Evolutionary conservation across 1,140 invertebrate genomes (phyloP), one percentile per base, ranked within the genome.

Genomic region (Hyphantria cunea): DNA sequence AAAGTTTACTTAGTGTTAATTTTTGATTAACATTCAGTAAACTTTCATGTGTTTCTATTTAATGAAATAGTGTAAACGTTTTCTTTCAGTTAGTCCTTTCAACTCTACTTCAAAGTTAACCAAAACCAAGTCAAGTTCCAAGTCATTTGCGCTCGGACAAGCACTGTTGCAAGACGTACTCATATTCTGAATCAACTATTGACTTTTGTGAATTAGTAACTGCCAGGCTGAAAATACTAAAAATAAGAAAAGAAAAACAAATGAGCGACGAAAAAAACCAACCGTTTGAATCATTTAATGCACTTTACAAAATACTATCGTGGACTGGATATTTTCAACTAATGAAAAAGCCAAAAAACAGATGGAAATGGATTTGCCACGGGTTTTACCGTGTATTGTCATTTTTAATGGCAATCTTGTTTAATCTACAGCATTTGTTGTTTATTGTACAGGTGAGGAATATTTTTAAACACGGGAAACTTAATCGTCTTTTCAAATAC

Each of bases 391-490:
- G 67, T 42, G 3, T 14, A 0, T n/a, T 58, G 11, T 44, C 53
- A 1, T 62, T 64, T 25, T 11, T 58, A 7, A 0, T 61, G 12
- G 31, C 25, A 0, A 7, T 64, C 10, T 0, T 39, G 5, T 65
- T 49, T 53, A 66, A 60, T 53, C n/a, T 56, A 6, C 37, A 42
- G 17, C 60, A 70, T 64, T 9, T 62, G 2, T 32, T 63, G 31
- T 70, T 63, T 55, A 66, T 59, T 12, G n/a, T 50, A 39, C 42
- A 68, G 61, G 66, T 68, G 42, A 13, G 39, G 47, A 25, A 48
- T 7, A 37, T 5, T 12, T 25, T 41, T 42, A 17, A 17, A 12
- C n/a, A n/a, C n/a, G n/a, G n/a, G n/a, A n/a, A n/a, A n/a, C n/a
- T n/a, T n/a, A n/a, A n/a, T n/a, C n/a, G n/a, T n/a, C n/a, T n/a